Base-by-base conservation (phyloP, 2,888 invertebrate genomes). In the Byasa hedistus region DNA sequence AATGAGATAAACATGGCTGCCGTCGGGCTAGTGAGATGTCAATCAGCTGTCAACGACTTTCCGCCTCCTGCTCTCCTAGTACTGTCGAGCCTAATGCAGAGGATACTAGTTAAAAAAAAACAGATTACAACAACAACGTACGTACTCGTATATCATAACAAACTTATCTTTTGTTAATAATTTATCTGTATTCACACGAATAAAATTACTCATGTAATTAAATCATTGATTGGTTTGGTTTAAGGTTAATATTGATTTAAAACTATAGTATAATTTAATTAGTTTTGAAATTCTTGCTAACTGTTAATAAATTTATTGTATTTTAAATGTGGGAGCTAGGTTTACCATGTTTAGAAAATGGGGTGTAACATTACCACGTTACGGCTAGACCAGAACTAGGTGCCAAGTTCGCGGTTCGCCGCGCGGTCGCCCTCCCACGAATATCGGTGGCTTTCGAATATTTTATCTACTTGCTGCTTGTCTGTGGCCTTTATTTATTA, bases 1-100 rank as follows among this genome's bases (percentile, higher is more conserved):
- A 86, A 86, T 86, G 85, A 87, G 84, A 87, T 89, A 88, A 90
- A 91, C 85, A 89, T 87, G 89, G 87, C 84, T 75, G 83, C 80
- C 81, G 79, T 79, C 79, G 84, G 78, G 77, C 85, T 87, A 91
- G 91, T 91, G 83, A 91, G 91, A 87, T 78, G 91, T 91, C 91
- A 91, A 91, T 91, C 91, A 91, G 82, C 86, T 89, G 91, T 91
- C 91, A 89, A 78, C 87, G 82, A 84, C 81, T 86, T 89, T 86
- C 85, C 85, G 82, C 81, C 75, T 80, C 82, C 79, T 89, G 84
- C 82, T 75, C 87, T 86, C 86, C 86, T 87, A 81, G 89, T 89
- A 88, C 82, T 75, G 76, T 75, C 76, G 75, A 79, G 82, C 72
- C 77, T 79, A 84, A 85, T 87, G 85, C 82, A 82, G 61, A 39